Evolutionary conservation across 2,888 invertebrate genomes (phyloP), one percentile per base, ranked within the genome.

Genomic region (Aricia artaxerxes): DNA sequence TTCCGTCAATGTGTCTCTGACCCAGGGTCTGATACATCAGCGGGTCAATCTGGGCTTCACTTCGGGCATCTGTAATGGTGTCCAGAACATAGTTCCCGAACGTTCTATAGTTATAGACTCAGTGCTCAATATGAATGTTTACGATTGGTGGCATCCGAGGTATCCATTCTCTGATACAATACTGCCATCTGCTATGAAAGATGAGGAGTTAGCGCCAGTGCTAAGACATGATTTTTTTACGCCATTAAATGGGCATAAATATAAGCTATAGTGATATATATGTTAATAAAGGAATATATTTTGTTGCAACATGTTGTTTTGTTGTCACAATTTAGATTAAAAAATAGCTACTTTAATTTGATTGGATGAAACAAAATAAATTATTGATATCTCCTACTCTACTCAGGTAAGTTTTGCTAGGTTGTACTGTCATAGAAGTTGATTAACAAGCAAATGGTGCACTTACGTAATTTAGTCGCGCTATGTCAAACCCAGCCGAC

Each of bases 111-210:
- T 90, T 0, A 81, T 94, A 0, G 92, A 93, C 80, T 87, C 88
- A 0, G 91, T 93, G 4, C 85, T 90, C 0, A 90, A 86, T 4
- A 87, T 91, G 1, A 82, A 86, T 4, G 90, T 93, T 0, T 87
- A 86, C 76, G 95, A 96, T 83, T 97, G 97, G 97, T 97, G 97
- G 97, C 95, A 96, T 31, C 88, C 96, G 95, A 88, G 90, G 73
- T 95, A 93, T 81, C 89, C 90, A 2, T 86, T 89, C 82, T 91
- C 89, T 83, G 88, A 90, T 24, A 88, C 88, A 60, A 86, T 78
- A 44, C 80, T 90, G 53, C 89, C 90, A 0, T 82, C 84, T 2
- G 84, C 84, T 72, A 82, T 87, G 79, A 85, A 79, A 3, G 89
- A 89, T 81, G 91, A 91, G 40, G 89, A 89, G 78, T 84, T 89